Percentiles rank a stretch among this genome's conserved stretches.
Evolutionary conservation across 2,113 vertebrate genomes (phyloP).

Genomic region (Arizona elegans): DNA sequence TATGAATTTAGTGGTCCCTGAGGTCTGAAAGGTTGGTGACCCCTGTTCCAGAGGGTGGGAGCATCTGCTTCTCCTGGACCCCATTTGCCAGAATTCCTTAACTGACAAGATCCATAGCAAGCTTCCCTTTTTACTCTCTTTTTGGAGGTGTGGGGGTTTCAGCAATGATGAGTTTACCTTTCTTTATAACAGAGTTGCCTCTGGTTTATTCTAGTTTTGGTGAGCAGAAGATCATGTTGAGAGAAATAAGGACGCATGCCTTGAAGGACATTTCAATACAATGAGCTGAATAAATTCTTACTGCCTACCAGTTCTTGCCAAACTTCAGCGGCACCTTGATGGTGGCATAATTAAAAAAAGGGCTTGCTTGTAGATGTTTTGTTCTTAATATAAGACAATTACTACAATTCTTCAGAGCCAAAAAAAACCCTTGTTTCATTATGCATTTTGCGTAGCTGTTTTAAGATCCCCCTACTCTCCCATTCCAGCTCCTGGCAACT

Average conservation of each 20-base stretch:
- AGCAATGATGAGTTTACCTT: not conserved
- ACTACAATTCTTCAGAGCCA: slow-evolving; percentile 22
- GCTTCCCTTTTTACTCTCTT: not conserved
- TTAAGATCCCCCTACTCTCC: slow-evolving; percentile 1
- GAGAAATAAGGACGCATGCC: not conserved
- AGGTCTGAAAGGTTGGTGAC: no score
- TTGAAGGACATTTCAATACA: not conserved
- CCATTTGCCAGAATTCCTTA: no score
- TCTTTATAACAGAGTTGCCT: not conserved
- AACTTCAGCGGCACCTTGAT: not conserved
- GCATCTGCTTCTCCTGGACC: no score
- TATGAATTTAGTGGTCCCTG: no score
- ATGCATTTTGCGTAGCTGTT: slow-evolving; percentile 44
- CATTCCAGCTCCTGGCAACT: slow-evolving; percentile 1
- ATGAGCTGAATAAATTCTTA: not conserved
- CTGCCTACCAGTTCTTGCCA: not conserved
- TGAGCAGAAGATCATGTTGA: not conserved
- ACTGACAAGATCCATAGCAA: not conserved
- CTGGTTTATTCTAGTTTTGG: not conserved
- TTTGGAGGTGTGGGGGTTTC: not conserved
- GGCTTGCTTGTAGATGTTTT: not conserved
- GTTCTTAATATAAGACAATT: slow-evolving; percentile 14
- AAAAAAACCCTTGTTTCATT: slow-evolving; percentile 32
- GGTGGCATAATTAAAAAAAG: not conserved
- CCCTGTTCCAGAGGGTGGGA: no score